Percentiles rank a stretch among this genome's conserved stretches.
phyloP scores from a whole-genome alignment of 2,797 vertebrate species.

The Zalophus californianus region DNA sequence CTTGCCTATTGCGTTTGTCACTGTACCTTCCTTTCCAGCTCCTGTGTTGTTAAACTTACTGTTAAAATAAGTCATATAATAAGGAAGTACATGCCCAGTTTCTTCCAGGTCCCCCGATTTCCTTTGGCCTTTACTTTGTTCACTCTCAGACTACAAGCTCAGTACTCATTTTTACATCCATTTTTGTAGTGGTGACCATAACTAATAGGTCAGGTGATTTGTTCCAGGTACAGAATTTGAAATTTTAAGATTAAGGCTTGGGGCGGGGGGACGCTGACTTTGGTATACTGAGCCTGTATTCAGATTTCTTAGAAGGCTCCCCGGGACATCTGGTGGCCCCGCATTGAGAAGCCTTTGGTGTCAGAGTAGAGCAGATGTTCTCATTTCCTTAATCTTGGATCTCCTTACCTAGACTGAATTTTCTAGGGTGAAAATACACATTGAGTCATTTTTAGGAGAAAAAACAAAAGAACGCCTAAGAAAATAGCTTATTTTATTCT shows the following conservation, averaged over 20 bases:
- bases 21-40: background rate
- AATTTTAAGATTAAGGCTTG: background rate
- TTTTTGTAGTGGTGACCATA: background rate
- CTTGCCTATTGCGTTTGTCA: background rate
- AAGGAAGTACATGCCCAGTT: background rate
- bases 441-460: background rate
- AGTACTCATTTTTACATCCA: background rate
- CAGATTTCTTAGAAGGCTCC: background rate
- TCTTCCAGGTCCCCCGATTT: background rate
- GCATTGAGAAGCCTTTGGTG: too few relatives aligned
- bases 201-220: background rate
- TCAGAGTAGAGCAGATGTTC: background rate
- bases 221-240: background rate
- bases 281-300: rapidly evolving
- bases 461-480: background rate
- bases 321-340: background rate
- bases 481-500: too few relatives aligned
- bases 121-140: background rate
- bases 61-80: rapidly evolving
- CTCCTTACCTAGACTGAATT: background rate
- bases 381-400: background rate
- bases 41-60: background rate
- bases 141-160: background rate
- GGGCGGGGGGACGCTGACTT: rapidly evolving
- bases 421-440: background rate